Base-by-base conservation (phyloP, 2,797 vertebrate species). In the Poeciliopsis paucimaculata region DNA sequence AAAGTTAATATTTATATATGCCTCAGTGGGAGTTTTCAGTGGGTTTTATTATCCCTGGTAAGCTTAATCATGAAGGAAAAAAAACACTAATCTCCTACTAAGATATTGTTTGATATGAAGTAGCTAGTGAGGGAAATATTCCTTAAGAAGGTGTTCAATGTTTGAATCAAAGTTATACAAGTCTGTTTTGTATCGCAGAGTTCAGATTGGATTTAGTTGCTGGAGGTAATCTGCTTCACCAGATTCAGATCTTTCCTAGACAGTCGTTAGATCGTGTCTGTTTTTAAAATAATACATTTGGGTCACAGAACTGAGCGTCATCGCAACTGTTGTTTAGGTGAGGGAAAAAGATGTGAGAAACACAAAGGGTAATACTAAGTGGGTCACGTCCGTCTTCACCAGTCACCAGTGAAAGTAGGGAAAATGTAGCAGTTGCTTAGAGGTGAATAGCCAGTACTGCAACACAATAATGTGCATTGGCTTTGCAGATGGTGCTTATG, bases 1-100 rank as follows among this genome's bases (percentile, higher is more conserved):
- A 57, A 28, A 43, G 70, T 77, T 76, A 72, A 75, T 62, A 64
- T 62, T 77, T 75, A 15, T 70, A 74, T 60, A 72, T 76, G 45
- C 83, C 47, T 4, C 60, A 81, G 47, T 43, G 64, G 53, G 43
- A 77, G 78, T 23, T 75, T 75, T 73, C 0, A 66, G 53, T 60
- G 60, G 31, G 7, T 64, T 9, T 45, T 34, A 66, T 77, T 28
- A 36, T 82, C 15, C 75, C 72, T 2, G 71, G 47, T 72, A 49
- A 77, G 47, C 20, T 77, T 73, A 73, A 73, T 28, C 11, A 16
- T 76, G 39, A 23, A 34, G 7, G 16, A 68, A 53, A 46, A n/a
- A 77, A 80, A 80, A 6, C 73, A 55, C 41, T 46, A 70, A 16
- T 75, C 20, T 57, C 31, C 36, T 15, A 71, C 39, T 31, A 71